Evolutionary conservation across 2,113 vertebrate genomes (phyloP).

Genomic region (Euleptes europaea): DNA sequence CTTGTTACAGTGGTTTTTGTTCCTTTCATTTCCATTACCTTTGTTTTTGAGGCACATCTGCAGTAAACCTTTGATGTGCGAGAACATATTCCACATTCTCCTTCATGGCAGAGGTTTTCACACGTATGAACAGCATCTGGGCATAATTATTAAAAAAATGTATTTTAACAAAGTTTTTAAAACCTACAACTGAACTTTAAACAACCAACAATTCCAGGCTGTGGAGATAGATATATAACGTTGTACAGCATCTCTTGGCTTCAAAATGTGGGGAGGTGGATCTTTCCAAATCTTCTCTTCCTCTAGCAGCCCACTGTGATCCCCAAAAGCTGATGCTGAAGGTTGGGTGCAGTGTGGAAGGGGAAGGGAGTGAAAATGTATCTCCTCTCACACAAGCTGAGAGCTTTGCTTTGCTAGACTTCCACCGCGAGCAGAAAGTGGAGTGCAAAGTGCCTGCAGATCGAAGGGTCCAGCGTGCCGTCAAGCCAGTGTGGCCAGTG

Average conservation of each 20-base stretch:
- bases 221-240: background rate
- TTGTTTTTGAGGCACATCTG: constrained; percentile 91
- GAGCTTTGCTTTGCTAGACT: no score
- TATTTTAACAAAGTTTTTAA: background rate
- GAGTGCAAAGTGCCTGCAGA: no score
- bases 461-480: no score
- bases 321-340: no score
- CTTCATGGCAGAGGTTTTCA: constrained; percentile 94
- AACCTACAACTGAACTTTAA: background rate
- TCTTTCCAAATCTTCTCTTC: no score
- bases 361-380: no score
- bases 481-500: no score
- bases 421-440: no score
- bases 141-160: constrained; percentile 29
- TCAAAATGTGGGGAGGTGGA: no score
- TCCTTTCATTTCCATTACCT: constrained; percentile 73
- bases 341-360: no score
- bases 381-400: no score
- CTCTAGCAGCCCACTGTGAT: no score
- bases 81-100: constrained; percentile 88
- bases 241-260: background rate
- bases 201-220: background rate
- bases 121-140: constrained; percentile 91
- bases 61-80: constrained; percentile 92
- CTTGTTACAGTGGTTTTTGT: background rate